These are phyloP conservation scores for Syndactyla subalaris DNA, from an alignment of 2,797 vertebrate species.

Conservation along the genomic window DNA sequence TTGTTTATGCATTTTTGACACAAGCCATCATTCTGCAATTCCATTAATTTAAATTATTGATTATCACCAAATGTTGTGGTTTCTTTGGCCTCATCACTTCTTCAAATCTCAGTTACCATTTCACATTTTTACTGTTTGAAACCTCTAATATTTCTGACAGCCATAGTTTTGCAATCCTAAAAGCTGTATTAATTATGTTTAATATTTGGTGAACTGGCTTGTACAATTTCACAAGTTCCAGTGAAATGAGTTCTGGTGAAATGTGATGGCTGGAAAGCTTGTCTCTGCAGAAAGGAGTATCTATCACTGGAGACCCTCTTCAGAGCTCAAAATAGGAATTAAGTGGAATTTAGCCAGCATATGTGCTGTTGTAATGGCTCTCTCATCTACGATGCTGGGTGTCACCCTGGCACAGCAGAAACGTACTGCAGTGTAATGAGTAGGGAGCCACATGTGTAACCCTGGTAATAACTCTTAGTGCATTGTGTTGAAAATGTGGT, in stretches of 20 bases:
- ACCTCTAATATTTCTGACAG: background rate
- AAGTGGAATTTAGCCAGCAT: background rate
- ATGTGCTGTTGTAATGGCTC: background rate
- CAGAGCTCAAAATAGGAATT: background rate
- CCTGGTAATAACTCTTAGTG: background rate
- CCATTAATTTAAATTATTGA: background rate
- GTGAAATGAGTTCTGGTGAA: background rate
- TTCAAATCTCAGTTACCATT: background rate
- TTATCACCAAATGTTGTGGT: background rate
- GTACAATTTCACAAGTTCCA: background rate
- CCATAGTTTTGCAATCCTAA: background rate
- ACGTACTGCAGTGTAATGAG: background rate
- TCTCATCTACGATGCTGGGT: background rate
- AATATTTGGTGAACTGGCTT: background rate
- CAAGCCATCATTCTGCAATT: background rate
- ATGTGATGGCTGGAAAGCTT: background rate
- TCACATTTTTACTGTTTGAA: background rate
- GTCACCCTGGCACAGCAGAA: background rate
- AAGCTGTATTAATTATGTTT: background rate
- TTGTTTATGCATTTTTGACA: constrained; percentile 5
- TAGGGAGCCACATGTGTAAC: background rate
- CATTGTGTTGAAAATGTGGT: rapidly evolving
- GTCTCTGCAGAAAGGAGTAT: background rate
- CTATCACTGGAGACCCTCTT: background rate
- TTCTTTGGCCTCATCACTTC: background rate